Percentiles rank a stretch among this genome's conserved stretches.
Conservation (phyloP, 2,888 invertebrate genomes). For the Augiades crinisus region DNA sequence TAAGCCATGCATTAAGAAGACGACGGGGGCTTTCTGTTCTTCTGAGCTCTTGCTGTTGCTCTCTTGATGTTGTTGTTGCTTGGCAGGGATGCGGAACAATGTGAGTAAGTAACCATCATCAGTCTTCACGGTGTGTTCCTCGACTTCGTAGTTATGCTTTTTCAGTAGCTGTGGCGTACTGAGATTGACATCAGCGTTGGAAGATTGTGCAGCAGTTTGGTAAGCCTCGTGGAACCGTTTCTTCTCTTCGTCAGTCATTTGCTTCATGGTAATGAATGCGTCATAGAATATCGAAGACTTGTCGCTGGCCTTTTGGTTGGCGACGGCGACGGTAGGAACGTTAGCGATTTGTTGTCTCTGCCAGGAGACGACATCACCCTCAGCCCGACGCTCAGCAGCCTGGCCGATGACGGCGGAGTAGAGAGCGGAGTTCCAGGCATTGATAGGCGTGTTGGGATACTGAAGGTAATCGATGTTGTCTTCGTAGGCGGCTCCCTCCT, state of each 20-base stretch:
- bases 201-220: slow-evolving; percentile 38
- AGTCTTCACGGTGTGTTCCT: slow-evolving; percentile 61
- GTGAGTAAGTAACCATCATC: slow-evolving; percentile 71
- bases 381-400: slow-evolving; percentile 35
- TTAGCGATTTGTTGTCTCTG: slow-evolving; percentile 46
- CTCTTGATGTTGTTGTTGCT: slow-evolving; percentile 31
- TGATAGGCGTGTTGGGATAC: slow-evolving; percentile 20
- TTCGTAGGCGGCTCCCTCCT: slow-evolving; percentile 32
- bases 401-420: slow-evolving; percentile 38
- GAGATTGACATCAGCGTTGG: slow-evolving; percentile 43
- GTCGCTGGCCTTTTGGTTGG: slow-evolving; percentile 49
- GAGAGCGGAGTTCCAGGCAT: slow-evolving; percentile 36
- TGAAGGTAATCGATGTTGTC: slow-evolving; percentile 32
- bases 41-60: slow-evolving; percentile 30
- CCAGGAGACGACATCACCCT: slow-evolving; percentile 49
- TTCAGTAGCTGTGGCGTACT: slow-evolving; percentile 58
- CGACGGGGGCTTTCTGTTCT: slow-evolving; percentile 53
- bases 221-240: slow-evolving; percentile 49
- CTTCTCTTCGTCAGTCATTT: slow-evolving; percentile 52
- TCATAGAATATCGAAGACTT: slow-evolving; percentile 49
- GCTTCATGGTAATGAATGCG: slow-evolving; percentile 56
- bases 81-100: slow-evolving; percentile 64
- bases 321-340: slow-evolving; percentile 40
- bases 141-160: slow-evolving; percentile 57
- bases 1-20: slow-evolving; percentile 83